Conservation (phyloP, 2,888 invertebrate species). For the Epistrophe eligans region DNA sequence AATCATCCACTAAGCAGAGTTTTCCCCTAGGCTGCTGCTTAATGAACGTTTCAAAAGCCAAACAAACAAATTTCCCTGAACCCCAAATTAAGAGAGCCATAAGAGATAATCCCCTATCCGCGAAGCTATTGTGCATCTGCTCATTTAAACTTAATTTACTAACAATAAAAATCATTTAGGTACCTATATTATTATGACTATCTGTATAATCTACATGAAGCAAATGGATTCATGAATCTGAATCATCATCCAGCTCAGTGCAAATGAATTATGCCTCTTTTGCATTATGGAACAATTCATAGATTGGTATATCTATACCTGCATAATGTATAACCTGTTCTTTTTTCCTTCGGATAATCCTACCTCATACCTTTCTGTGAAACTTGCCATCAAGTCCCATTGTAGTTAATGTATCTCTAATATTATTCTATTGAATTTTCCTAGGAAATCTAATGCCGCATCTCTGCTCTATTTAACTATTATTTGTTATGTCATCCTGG, state of each 20-base stretch:
- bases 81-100: conserved; percentile 64
- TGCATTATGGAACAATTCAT: not conserved
- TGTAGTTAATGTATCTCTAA: conserved; percentile 50
- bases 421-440: conserved; percentile 82
- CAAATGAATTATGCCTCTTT: not conserved
- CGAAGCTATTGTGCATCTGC: conserved; percentile 3
- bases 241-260: not conserved
- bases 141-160: conserved; percentile 50
- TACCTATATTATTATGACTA: not conserved
- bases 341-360: not conserved
- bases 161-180: conserved; percentile 4
- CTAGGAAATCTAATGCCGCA: conserved; percentile 81
- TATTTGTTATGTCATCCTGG: conserved; percentile 82
- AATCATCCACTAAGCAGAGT: conserved; percentile 83
- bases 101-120: conserved; percentile 65
- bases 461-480: conserved; percentile 55
- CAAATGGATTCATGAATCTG: not conserved
- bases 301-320: too few species aligned
- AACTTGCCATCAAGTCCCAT: not conserved
- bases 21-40: conserved; percentile 21
- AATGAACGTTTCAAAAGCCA: conserved; percentile 55
- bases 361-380: not conserved
- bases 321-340: not conserved
- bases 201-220: not conserved
- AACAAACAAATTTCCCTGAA: conserved; percentile 42